A percentile compares a stretch with the other conserved stretches of the same genome.
Evolutionary conservation across 1,140 invertebrate species (phyloP).

Genomic region (Philotrypesis tridentata): DNA sequence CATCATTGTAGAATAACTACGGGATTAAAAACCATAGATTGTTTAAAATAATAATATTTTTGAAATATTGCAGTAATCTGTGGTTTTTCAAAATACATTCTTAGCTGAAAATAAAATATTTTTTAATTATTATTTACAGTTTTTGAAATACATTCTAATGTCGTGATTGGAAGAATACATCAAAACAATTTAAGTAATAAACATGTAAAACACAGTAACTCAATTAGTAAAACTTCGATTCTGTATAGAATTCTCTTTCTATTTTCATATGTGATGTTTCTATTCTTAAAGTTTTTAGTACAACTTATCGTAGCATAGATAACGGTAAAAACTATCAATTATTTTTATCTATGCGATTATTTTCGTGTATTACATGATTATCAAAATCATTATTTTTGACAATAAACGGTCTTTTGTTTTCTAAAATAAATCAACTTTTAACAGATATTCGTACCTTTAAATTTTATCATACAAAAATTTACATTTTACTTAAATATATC

Average conservation of each 20-base stretch:
- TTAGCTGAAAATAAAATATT: neutral
- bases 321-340: constrained; percentile 21
- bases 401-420: neutral
- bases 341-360: neutral
- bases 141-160: constrained; percentile 11
- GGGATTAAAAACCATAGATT: neutral
- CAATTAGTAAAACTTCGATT: neutral
- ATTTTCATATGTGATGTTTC: constrained; percentile 4
- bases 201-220: neutral
- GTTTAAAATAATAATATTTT: neutral
- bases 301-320: neutral
- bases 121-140: constrained; percentile 31
- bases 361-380: constrained; percentile 12
- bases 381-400: constrained; percentile 8
- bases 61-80: neutral
- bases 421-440: neutral
- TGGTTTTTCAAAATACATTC: neutral
- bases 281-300: constrained; percentile 9
- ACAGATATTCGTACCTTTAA: neutral
- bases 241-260: neutral
- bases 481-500: constrained; percentile 20
- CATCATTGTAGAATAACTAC: neutral
- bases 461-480: constrained; percentile 22
- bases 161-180: neutral
- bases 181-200: neutral